Percentiles rank a stretch among this genome's conserved stretches.
phyloP scores from a whole-genome alignment of 2,113 vertebrate species.

The Channa maculata region DNA sequence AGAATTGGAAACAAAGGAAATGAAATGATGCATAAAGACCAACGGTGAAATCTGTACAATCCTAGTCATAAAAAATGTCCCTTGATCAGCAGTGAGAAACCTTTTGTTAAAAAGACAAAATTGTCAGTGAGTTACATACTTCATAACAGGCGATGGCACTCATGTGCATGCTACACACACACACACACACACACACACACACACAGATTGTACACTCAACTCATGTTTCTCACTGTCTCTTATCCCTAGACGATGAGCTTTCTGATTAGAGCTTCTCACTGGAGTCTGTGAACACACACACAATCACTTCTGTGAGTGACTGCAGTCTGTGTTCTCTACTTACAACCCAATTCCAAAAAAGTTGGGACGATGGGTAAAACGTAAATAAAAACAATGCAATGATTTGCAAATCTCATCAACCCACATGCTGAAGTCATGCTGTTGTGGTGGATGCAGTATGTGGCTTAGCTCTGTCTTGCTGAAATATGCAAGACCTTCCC shows the following conservation, averaged over 20 bases:
- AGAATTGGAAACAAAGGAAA: not conserved
- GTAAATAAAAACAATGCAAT: no score
- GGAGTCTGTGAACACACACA: slow-evolving; percentile 60
- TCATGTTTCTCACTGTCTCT: slow-evolving; percentile 31
- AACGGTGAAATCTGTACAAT: no score
- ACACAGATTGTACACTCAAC: slow-evolving; percentile 16
- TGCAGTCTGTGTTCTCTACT: slow-evolving; percentile 1
- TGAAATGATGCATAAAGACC: no score
- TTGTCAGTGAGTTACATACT: not conserved
- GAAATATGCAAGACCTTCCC: no score
- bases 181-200: slow-evolving; percentile 21
- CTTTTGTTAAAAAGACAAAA: not conserved
- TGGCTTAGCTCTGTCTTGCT: no score
- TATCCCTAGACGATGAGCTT: slow-evolving; percentile 66
- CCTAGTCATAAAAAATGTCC: no score
- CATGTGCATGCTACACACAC: slow-evolving; percentile 8
- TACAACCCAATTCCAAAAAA: no score
- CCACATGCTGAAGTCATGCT: no score
- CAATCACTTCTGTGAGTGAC: no score
- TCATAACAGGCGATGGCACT: slow-evolving; percentile 6
- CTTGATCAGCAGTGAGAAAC: not conserved
- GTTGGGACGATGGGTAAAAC: no score
- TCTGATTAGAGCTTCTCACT: slow-evolving; percentile 68
- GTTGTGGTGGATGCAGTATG: no score
- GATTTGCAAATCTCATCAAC: no score